phyloP scores from a whole-genome alignment of 2,113 vertebrate genomes.

The Phalacrocorax aristotelis region DNA sequence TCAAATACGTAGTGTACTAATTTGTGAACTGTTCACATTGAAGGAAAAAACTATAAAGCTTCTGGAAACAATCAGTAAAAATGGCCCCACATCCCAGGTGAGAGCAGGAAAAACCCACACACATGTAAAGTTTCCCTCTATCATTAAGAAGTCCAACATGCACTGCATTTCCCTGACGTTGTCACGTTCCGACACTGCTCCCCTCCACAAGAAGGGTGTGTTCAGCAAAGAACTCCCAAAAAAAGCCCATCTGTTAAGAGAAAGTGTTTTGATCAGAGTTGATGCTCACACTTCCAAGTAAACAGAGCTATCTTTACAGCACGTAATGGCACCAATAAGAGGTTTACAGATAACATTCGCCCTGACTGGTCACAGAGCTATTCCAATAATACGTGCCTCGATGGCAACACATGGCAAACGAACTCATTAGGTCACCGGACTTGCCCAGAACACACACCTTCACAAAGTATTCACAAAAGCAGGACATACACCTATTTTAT shows the following conservation, averaged over 20 bases:
- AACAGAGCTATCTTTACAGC: slow-evolving; percentile 47
- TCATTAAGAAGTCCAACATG: not conserved
- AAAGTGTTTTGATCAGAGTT: slow-evolving; percentile 13
- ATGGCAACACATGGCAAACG: not conserved
- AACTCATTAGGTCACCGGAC: not conserved
- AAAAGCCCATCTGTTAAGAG: not conserved
- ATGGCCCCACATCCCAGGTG: not conserved
- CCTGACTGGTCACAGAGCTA: not conserved
- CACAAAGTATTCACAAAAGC: not conserved
- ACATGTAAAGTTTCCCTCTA: not conserved
- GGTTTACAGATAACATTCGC: not conserved
- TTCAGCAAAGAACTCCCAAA: not conserved
- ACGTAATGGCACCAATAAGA: not conserved
- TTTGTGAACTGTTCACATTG: not conserved
- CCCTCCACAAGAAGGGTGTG: not conserved
- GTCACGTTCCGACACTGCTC: not conserved
- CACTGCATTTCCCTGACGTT: not conserved
- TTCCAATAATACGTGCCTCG: not conserved
- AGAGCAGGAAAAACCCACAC: not conserved
- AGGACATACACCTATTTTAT: not conserved
- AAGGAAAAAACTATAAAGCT: not conserved
- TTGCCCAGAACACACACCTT: not conserved
- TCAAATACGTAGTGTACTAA: not conserved
- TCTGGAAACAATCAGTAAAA: not conserved
- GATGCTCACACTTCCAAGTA: slow-evolving; percentile 34